phyloP scores from a whole-genome alignment of 2,888 invertebrate genomes.

The Cephonodes hylas region DNA sequence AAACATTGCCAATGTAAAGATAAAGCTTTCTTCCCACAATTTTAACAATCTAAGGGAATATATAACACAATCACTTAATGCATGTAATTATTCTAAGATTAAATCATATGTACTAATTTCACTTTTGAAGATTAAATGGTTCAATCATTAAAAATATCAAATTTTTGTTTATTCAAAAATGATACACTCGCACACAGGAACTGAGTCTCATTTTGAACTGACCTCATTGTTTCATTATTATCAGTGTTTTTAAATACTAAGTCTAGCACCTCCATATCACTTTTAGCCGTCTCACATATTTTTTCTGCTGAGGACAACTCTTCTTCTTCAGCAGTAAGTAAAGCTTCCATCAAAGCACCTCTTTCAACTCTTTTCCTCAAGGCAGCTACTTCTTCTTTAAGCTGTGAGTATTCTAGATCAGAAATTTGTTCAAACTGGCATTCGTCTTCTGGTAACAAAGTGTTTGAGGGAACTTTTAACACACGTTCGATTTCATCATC shows the following conservation, averaged over 20 bases:
- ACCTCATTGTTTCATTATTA: conserved; percentile 40
- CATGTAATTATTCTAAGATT: too few species aligned
- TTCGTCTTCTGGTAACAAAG: conserved; percentile 67
- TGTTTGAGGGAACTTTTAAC: conserved; percentile 61
- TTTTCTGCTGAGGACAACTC: conserved; percentile 60
- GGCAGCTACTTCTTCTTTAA: conserved; percentile 59
- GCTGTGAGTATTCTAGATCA: conserved; percentile 56
- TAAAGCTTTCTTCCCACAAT: too few species aligned
- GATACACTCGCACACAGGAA: conserved; percentile 60
- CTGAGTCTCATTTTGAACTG: conserved; percentile 49
- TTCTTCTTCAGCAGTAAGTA: conserved; percentile 62
- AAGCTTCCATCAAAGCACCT: conserved; percentile 65
- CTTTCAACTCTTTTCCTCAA: conserved; percentile 61
- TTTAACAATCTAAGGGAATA: too few species aligned
- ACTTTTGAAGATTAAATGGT: not conserved
- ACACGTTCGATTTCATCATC: conserved; percentile 66
- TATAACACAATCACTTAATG: too few species aligned
- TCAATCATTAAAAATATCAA: conserved; percentile 18
- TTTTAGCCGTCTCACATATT: conserved; percentile 64
- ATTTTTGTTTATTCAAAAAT: conserved; percentile 41
- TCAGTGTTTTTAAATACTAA: conserved; percentile 50
- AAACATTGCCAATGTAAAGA: too few species aligned
- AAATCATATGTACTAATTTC: too few species aligned
- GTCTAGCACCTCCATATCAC: conserved; percentile 66
- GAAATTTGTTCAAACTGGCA: conserved; percentile 57